phyloP scores from a whole-genome alignment of 2,113 vertebrate genomes.

The Xiphorhynchus elegans region DNA sequence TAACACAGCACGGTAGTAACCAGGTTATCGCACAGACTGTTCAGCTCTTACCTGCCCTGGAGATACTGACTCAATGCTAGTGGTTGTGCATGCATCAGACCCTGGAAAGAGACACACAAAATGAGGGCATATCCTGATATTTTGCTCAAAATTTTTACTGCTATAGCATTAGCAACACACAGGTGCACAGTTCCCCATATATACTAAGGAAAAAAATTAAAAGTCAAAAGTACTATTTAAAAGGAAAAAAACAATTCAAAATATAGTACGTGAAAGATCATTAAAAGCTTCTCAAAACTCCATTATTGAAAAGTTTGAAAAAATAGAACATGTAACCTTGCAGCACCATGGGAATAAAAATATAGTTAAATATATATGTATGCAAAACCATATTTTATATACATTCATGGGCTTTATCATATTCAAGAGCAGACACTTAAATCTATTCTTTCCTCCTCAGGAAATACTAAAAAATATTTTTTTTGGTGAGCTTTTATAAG shows the following conservation, averaged over 20 bases:
- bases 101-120: constrained; percentile 48
- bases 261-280: not conserved
- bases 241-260: not conserved
- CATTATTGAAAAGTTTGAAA: not conserved
- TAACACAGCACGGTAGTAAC: not conserved
- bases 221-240: not conserved
- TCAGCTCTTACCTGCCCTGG: constrained; percentile 79
- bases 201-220: not conserved
- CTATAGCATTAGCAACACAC: not conserved
- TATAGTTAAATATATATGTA: not conserved
- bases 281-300: not conserved
- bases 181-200: not conserved
- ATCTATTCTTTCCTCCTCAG: not conserved
- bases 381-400: not conserved
- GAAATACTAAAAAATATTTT: not conserved
- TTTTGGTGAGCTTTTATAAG: not conserved
- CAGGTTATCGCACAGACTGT: not conserved
- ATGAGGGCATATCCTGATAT: not conserved
- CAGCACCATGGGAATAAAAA: not conserved
- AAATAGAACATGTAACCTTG: not conserved
- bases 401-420: not conserved
- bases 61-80: constrained; percentile 35
- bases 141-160: not conserved
- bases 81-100: constrained; percentile 64
- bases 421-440: not conserved